Base-by-base conservation (phyloP, 2,113 vertebrate genomes). In the Oncorhynchus nerka region DNA sequence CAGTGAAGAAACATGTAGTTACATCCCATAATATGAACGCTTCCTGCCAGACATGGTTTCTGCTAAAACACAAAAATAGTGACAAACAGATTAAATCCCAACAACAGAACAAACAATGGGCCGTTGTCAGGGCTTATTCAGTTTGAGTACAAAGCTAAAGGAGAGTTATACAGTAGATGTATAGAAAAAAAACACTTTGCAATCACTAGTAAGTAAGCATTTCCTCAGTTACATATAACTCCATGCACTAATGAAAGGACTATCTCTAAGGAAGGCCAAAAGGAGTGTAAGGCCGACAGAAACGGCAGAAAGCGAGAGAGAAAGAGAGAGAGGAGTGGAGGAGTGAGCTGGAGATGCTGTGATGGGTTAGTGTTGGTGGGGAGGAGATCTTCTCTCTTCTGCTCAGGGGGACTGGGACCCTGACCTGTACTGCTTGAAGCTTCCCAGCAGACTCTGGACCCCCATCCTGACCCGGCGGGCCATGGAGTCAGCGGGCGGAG, bases 391-490 rank as follows among this genome's bases (percentile, higher is more conserved):
- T 75, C 20, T 15, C 75, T 73, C 15, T 22, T 34, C 39, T 22
- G n/a, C 81, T 97, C 90, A 97, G 0, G 96, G 97, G 1, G 95
- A 97, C 73, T 97, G 97, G 0, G 95, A 85, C 75, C 95, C 96
- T 11, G 95, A 93, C 85, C 95, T 87, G 90, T 92, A 92, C 86
- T 87, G 94, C 85, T 96, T 97, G 74, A 99, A 96, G 89, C 92
- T 96, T 77, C 96, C 97, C 89, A 98, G 95, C 69, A 99, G 93
- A 73, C 92, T 96, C 92, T 97, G 97, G 75, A 96, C 94, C 0
- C 97, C 96, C 79, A 95, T 94, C 83, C 94, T 94, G 61, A 99
- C 97, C 1, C 97, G 93, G 20, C 96, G 94, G 0, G 97, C 97
- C 69, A 99, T 96, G 0, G 97, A 98, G 87, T 98, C 96, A 0